Evolutionary conservation across 1,140 invertebrate species (phyloP), one percentile per base, ranked within the genome.

Genomic region (Trissolcus basalis): DNA sequence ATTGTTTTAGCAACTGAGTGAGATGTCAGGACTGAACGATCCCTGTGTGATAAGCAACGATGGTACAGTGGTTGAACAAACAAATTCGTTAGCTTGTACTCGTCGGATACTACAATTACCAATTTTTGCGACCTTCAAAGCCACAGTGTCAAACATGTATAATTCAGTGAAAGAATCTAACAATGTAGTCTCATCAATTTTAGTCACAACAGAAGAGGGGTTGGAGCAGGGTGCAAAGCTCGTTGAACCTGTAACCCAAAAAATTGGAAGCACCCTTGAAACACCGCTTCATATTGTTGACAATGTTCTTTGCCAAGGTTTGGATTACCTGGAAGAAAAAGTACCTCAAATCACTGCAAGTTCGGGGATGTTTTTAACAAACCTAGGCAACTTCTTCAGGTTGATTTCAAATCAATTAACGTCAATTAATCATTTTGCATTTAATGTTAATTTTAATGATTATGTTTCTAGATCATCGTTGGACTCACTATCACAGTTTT

Each of bases 251-350:
- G 67, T 83, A 1, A 84, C 82, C 0, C 64, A 54, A 3, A 81
- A 75, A 47, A 61, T 85, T 12, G 77, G 77, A 35, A 65, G 32
- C 6, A 63, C 76, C 5, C 65, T 90, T 0, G 87, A 90, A 80
- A 81, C 77, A 8, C 88, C 89, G 0, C 84, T 90, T 4, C 88
- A 88, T 65, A 83, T 78, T 63, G 85, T 90, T 0, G 90, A 90
- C 61, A 84, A 76, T 43, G 81, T 86, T 10, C 51, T 90, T 4
- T 90, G 89, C 72, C 75, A 82, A 13, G 86, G 89, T 5, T 72
- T 91, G 44, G 89, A 89, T 78, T 90, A 86, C 60, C 78, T 89
- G 4, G 89, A 90, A 75, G 81, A 81, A 32, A 90, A 85, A 78
- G 71, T 90, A 7, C 90, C 90, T 4, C 83, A 86, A 4, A 87